Percentiles rank a stretch among this genome's conserved stretches.
These are phyloP conservation scores for Rhineura floridana DNA, from an alignment of 2,113 vertebrate genomes.

Conservation along the genomic window DNA sequence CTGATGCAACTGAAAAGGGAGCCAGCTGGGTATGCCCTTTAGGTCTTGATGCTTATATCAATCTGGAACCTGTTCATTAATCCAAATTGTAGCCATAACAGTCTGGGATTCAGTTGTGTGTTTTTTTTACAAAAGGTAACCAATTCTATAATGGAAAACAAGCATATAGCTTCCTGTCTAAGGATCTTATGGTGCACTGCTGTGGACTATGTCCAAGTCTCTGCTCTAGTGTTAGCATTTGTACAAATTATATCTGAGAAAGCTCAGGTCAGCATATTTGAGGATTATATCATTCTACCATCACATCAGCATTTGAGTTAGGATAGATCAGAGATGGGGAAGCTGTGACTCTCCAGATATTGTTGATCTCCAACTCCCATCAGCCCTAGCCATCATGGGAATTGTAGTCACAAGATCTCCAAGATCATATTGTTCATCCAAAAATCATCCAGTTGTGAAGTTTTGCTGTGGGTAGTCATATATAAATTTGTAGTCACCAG, in stretches of 20 bases:
- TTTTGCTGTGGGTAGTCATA: not conserved
- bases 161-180: not conserved
- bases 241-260: not conserved
- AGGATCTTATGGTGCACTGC: not conserved
- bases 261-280: not conserved
- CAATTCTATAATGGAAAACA: not conserved
- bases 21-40: conserved; percentile 33
- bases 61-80: conserved; percentile 29
- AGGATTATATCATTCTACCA: not conserved
- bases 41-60: conserved; percentile 46
- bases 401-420: too few species aligned
- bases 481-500: not conserved
- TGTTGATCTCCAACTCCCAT: too few species aligned
- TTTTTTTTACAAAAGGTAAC: not conserved
- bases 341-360: too few species aligned
- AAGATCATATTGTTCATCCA: too few species aligned
- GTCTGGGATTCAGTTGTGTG: conserved; percentile 38
- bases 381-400: too few species aligned
- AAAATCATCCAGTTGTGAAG: too few species aligned
- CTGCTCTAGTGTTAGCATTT: not conserved
- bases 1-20: conserved; percentile 21
- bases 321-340: too few species aligned
- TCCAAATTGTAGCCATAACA: conserved; percentile 39
- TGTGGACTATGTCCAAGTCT: not conserved
- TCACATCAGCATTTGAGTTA: not conserved